These are phyloP conservation scores for Timema podura DNA, from an alignment of 2,888 invertebrate genomes.

Conservation along the genomic window DNA sequence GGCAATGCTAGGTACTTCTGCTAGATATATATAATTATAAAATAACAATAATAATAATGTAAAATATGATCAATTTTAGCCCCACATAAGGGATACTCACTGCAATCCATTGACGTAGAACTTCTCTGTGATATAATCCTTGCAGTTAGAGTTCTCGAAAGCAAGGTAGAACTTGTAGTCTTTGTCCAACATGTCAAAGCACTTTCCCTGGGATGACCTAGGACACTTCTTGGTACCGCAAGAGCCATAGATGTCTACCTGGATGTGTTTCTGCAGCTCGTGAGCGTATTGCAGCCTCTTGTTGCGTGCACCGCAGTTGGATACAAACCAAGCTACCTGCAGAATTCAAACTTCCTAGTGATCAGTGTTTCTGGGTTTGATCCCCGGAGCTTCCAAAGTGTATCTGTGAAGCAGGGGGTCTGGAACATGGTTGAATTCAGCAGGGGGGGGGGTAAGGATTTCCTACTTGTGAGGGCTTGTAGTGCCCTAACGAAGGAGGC, in stretches of 20 bases:
- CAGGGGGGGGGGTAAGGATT: too few species aligned
- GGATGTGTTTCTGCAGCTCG: conserved; percentile 78
- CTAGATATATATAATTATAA: not conserved
- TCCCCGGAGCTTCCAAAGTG: too few species aligned
- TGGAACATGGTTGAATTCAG: too few species aligned
- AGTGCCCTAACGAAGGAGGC: too few species aligned
- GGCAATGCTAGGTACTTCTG: too few species aligned
- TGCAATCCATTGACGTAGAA: conserved; percentile 92
- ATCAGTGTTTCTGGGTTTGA: too few species aligned
- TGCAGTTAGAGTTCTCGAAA: conserved; percentile 95
- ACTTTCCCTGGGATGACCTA: conserved; percentile 60
- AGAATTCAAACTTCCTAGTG: not conserved
- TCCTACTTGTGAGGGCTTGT: too few species aligned
- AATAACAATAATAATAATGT: not conserved
- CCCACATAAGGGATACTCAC: conserved; percentile 50
- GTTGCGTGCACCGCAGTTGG: conserved; percentile 93
- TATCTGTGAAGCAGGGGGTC: too few species aligned
- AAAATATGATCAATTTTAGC: not conserved
- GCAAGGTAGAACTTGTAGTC: conserved; percentile 97
- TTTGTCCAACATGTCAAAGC: conserved; percentile 83
- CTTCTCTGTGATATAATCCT: conserved; percentile 94
- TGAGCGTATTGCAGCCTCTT: conserved; percentile 82
- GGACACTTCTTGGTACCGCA: conserved; percentile 85
- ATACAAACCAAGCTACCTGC: conserved; percentile 96
- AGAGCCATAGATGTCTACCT: conserved; percentile 85